Evolutionary conservation across 2,113 vertebrate species (phyloP), one percentile per base, ranked within the genome.

Genomic region (Epinephelus moara): DNA sequence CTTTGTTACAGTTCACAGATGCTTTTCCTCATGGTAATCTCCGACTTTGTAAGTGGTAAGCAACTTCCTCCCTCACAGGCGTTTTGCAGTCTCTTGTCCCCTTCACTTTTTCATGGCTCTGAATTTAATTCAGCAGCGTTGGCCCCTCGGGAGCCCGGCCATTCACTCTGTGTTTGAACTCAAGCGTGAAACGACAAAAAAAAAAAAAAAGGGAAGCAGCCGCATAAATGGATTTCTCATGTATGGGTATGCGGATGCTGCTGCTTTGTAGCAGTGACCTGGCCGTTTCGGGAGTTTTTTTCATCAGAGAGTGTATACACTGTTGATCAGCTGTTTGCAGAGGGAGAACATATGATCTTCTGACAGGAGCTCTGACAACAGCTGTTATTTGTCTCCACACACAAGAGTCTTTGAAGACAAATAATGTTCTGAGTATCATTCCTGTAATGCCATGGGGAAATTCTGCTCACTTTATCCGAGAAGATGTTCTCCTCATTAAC

Each of bases 401-500:
- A 64, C 52, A 56, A 33, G 4, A 21, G 52, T 45, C 55, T 57
- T 82, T 75, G 56, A 84, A 78, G 69, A 62, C 40, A 21, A 70
- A 81, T 42, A 47, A 74, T 33, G 75, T 21, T 71, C 4, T 19
- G 49, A 27, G 25, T 9, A 56, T 9, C n/a, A 1, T 52, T 33
- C 19, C 55, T 15, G 33, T 23, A 10, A 63, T 17, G 66, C 59
- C 53, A 13, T 1, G 12, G 47, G 76, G 61, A 74, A 80, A 80
- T 49, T 66, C 55, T 62, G 70, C 33, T 52, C 56, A 25, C 33
- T 74, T 47, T 47, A 23, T 75, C 27, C 7, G 61, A 52, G 50
- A 76, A 55, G 49, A 70, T 33, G 49, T 57, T 89, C 78, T 42
- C 75, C 71, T 91, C 85, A 88, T 91, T 90, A 92, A 63, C 70